Base-by-base conservation (phyloP, 2,888 invertebrate species). In the Drosophila kanekoi region DNA sequence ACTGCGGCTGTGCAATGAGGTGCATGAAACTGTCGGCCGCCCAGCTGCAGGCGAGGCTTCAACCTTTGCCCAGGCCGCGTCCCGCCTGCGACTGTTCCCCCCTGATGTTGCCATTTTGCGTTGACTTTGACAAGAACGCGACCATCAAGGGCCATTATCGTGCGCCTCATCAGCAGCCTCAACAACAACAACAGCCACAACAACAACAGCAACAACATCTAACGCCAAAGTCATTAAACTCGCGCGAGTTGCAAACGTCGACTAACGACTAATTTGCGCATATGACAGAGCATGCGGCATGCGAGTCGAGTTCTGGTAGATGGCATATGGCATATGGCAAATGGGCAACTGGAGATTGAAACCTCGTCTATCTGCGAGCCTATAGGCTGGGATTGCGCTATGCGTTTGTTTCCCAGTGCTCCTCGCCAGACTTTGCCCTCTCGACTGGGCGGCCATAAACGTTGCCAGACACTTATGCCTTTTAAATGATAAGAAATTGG, bases 231-330 rank as follows among this genome's bases (percentile, higher is more conserved):
- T 84, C 83, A 88, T 84, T 84, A 84, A 88, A 84, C 83, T 88
- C 89, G 72, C 81, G 62, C 58, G 58, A 77, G 77, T 58, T 67
- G 54, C 69, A 49, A 79, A 73, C 73, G 77, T 73, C 67, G 83
- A 77, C 88, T 87, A 87, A 87, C 83, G 89, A 86, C 83, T 84
- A 84, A 84, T 84, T 84, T 84, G 87, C 83, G 89, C 84, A 88
- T 84, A 83, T 84, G 83, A 86, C 83, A 86, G 78, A 72, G 84
- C 72, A 49, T 10, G 28, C 52, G 68, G 72, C 88, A 79, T 79
- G 80, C 77, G 28, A 28, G 28, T 28, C 8, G 28, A 28, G 8
- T 79, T 84, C 78, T 59, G 71, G 62, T 48, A 62, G 62, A 51
- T 58, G 69, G 40, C 52, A 62, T 68, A 51, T 58, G 69, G 40